Conservation (phyloP, 2,888 invertebrate genomes). For the Molanna angustata region DNA sequence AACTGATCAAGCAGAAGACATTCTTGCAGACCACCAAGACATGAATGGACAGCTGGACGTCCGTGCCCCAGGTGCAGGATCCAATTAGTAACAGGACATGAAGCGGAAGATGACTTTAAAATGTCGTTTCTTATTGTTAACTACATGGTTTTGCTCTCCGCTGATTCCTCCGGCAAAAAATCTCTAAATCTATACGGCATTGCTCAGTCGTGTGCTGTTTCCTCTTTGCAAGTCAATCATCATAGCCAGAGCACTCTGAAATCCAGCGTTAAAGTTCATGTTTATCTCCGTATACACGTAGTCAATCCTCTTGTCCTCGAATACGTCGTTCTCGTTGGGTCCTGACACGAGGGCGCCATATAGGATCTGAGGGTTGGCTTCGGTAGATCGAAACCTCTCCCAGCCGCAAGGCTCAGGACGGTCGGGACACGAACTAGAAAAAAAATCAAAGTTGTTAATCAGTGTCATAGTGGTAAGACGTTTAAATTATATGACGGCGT, state of each 20-base stretch:
- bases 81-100: too few relatives aligned
- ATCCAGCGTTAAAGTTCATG: conserved; percentile 56
- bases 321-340: conserved; percentile 52
- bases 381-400: conserved; percentile 43
- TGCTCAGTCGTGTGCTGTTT: conserved; percentile 3
- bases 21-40: too few relatives aligned
- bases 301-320: conserved; percentile 52
- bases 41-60: too few relatives aligned
- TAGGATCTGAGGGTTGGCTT: conserved; percentile 52
- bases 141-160: too few relatives aligned
- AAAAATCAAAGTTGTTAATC: too few relatives aligned
- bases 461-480: too few relatives aligned
- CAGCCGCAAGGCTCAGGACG: conserved; percentile 49
- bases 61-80: too few relatives aligned
- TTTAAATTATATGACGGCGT: too few relatives aligned
- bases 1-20: too few relatives aligned
- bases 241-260: conserved; percentile 52
- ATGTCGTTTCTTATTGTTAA: too few relatives aligned
- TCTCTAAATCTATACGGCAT: conserved; percentile 7
- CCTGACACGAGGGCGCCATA: conserved; percentile 58
- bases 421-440: conserved; percentile 51
- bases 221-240: conserved; percentile 40
- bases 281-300: conserved; percentile 56
- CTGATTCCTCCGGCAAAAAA: too few relatives aligned
- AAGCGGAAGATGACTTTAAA: neutral